Evolutionary conservation across 2,888 invertebrate species (phyloP), one percentile per base, ranked within the genome.

Genomic region (Drosophila tripunctata): DNA sequence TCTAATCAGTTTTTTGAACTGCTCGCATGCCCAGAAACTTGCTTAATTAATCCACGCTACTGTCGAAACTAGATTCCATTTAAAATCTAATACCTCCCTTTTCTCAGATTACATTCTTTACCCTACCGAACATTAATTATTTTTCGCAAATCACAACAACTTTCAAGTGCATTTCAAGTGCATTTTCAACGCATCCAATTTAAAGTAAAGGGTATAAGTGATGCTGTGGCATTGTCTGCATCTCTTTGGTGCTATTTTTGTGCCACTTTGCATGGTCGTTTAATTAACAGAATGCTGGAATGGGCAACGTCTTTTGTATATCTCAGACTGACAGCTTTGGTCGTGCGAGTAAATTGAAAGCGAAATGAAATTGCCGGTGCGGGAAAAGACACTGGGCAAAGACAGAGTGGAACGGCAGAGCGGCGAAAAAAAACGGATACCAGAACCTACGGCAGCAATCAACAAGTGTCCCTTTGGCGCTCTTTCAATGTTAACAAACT

Each of bases 331-430:
- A 57, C 64, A 52, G 51, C 54, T 56, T 43, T 54, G 55, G 55
- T 54, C 47, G 60, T 64, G 73, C 55, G 58, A 54, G 61, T 67
- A 78, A 70, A 78, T 76, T 65, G 62, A 72, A 71, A 78, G 67
- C 58, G 56, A 75, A 75, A 72, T 78, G 57, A 43, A 66, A 74
- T 61, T 64, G 64, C 74, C 64, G 10, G 3, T 10, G 31, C 36
- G 22, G 45, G 71, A 40, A 45, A 58, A 22, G n/a, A 62, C 22
- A 48, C 40, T 19, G 10, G 14, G 14, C 27, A 10, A 7, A 21
- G 35, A 33, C 10, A 36, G 12, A 10, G 30, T 27, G 21, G 12
- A 15, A 10, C 8, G 38, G n/a, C n/a, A 33, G 48, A 38, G 27
- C 24, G 15, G 4, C 54, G 33, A 38, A 51, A 52, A 50, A 38